Evolutionary conservation across 2,113 vertebrate genomes (phyloP).

Genomic region (Xenopus laevis): DNA sequence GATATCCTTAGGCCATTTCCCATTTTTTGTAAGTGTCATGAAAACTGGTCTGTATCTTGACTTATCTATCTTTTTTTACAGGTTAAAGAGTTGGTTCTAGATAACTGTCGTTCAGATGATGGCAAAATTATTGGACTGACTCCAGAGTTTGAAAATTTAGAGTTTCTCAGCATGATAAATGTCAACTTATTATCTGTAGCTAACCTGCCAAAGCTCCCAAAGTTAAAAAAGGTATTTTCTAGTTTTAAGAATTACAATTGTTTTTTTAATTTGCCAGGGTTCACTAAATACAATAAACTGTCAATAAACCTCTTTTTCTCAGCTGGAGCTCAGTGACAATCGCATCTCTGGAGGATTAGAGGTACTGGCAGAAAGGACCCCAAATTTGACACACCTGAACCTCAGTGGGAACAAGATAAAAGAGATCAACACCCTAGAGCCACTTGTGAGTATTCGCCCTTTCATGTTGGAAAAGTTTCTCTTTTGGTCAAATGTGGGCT

Average conservation of each 20-base stretch:
- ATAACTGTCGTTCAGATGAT: conserved; percentile 67
- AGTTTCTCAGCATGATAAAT: conserved; percentile 76
- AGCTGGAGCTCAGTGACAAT: conserved; percentile 81
- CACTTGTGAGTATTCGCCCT: conserved; percentile 64
- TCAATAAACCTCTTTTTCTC: not conserved
- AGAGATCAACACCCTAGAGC: conserved; percentile 73
- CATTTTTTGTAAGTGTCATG: too few species aligned
- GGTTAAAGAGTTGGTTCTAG: conserved; percentile 74
- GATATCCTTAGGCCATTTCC: too few species aligned
- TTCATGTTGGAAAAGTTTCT: too few species aligned
- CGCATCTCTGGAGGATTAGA: conserved; percentile 72
- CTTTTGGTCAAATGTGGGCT: too few species aligned
- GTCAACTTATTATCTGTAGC: conserved; percentile 64
- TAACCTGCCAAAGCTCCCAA: conserved; percentile 68
- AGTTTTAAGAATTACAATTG: too few species aligned
- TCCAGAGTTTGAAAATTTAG: conserved; percentile 70
- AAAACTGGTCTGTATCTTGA: not conserved
- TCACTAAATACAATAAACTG: too few species aligned
- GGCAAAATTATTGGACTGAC: conserved; percentile 70
- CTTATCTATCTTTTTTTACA: conserved; percentile 29
- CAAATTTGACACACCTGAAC: conserved; percentile 76
- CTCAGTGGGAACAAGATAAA: conserved; percentile 81
- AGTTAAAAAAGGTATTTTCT: conserved; percentile 67
- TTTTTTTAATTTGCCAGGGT: too few species aligned
- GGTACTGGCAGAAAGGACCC: conserved; percentile 71